Percentiles rank a stretch among this genome's conserved stretches.
These are phyloP conservation scores for Tenebrio molitor DNA, from an alignment of 1,140 invertebrate species.

Conservation along the genomic window DNA sequence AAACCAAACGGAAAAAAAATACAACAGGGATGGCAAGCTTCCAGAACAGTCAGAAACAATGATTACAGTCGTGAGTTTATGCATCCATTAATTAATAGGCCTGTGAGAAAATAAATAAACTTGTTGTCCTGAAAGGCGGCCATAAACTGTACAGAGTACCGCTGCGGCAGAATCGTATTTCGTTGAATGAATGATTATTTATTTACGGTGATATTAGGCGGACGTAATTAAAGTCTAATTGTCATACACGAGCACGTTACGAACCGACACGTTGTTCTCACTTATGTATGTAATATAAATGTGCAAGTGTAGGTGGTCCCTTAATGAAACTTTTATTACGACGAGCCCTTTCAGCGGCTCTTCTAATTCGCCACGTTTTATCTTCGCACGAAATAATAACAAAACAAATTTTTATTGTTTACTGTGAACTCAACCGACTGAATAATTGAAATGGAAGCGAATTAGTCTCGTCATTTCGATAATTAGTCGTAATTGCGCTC, in stretches of 20 bases:
- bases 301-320: background rate
- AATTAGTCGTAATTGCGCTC: conserved; percentile 25
- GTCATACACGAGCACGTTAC: conserved; percentile 10
- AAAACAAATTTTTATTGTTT: conserved; percentile 23
- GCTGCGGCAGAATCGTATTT: conserved; percentile 12
- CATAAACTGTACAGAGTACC: conserved; percentile 6
- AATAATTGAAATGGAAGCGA: conserved; percentile 18
- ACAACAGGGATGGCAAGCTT: conserved; percentile 15
- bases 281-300: conserved; percentile 14
- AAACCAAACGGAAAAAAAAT: background rate
- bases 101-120: conserved; percentile 24
- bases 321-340: conserved; percentile 36
- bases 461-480: conserved; percentile 2
- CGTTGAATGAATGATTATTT: background rate
- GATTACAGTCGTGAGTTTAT: conserved; percentile 26
- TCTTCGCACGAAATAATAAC: background rate
- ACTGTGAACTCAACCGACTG: background rate
- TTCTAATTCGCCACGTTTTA: conserved; percentile 8
- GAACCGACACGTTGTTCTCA: conserved; percentile 17
- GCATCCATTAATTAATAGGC: conserved; percentile 30
- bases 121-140: conserved; percentile 8
- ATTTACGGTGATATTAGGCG: conserved; percentile 8
- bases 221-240: conserved; percentile 22
- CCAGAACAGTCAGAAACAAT: conserved; percentile 36
- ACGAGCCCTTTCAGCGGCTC: conserved; percentile 7